Evolutionary conservation across 1,140 invertebrate species (phyloP), one percentile per base, ranked within the genome.

Genomic region (Drosophila ohnishii): DNA sequence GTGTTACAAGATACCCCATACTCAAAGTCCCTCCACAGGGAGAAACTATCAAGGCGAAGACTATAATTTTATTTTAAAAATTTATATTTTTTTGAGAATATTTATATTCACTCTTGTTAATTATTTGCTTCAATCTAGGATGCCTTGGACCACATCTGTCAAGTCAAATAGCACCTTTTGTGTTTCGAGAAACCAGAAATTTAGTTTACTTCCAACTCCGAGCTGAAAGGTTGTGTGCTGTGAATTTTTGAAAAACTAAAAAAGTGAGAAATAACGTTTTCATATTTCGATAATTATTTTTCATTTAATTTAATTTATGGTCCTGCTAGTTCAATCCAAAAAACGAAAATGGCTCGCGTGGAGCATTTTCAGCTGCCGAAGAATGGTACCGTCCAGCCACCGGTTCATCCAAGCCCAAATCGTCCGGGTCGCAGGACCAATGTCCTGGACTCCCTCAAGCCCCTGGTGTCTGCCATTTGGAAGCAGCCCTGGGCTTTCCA

Each of bases 1-100:
- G 83, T 81, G 82, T 82, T 78, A 70, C 82, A 75, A 42, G 73
- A 69, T 53, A 69, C 37, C 47, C 62, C 65, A 34, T 13, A 25
- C 19, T 34, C 44, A 30, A 30, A 30, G 59, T 56, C 39, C 14
- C 39, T 64, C 14, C 72, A 75, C 51, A 19, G n/a, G 0, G n/a
- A 4, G 44, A 66, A 66, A 69, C 44, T 25, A 28, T 28, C 9
- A 1, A 0, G 2, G 5, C 4, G 10, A 13, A 34, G 47, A 45
- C 1, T 3, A 5, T 1, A 28, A 0, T 5, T 28, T 5, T 28
- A 28, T 28, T 28, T 28, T 1, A 2, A 22, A 22, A 22, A 1
- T 22, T 22, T 22, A 22, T 22, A 22, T 22, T 22, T 19, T 19
- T 19, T 19, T 19, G 19, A 19, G 19, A 19, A 19, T 19, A 19